Conservation (phyloP, 2,888 invertebrate species). For the Desoria tigrina region DNA sequence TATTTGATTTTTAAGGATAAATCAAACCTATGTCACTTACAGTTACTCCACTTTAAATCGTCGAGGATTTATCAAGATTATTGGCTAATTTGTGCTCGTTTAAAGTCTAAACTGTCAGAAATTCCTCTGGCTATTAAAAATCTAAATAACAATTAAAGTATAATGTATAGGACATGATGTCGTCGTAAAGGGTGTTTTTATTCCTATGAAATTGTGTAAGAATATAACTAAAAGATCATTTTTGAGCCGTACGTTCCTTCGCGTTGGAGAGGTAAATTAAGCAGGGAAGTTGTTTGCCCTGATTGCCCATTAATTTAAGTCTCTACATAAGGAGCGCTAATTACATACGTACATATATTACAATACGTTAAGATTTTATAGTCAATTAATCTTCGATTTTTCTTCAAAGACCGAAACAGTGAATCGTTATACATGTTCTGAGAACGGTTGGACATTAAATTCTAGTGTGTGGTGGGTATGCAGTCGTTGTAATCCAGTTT, state of each 20-base stretch:
- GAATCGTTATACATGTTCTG: too few species aligned
- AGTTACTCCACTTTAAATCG: too few species aligned
- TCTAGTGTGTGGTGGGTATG: too few species aligned
- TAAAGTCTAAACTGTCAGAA: constrained; percentile 6
- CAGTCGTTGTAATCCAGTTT: too few species aligned
- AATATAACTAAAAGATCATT: background rate
- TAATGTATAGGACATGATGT: too few species aligned
- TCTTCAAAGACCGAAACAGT: constrained; percentile 6
- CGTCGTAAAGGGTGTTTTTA: too few species aligned
- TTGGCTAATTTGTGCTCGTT: constrained; percentile 9
- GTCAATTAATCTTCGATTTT: constrained; percentile 45
- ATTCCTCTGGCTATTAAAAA: constrained; percentile 7
- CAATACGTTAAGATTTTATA: constrained; percentile 38
- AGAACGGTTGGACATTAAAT: too few species aligned
- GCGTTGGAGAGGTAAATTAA: background rate
- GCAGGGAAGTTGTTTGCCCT: constrained; percentile 23
- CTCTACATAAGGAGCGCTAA: constrained; percentile 42
- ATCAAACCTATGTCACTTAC: too few species aligned
- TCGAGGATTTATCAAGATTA: background rate
- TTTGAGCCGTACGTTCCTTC: too few species aligned
- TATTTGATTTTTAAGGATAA: too few species aligned
- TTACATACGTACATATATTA: constrained; percentile 38
- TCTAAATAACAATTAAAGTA: background rate
- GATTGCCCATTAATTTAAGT: constrained; percentile 39
- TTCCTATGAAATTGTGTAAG: too few species aligned